Percentiles rank a stretch among this genome's conserved stretches.
Evolutionary conservation across 92 coral and sea anemone genomes (phyloP).

Genomic region (Umimayanthus chanpuru): DNA sequence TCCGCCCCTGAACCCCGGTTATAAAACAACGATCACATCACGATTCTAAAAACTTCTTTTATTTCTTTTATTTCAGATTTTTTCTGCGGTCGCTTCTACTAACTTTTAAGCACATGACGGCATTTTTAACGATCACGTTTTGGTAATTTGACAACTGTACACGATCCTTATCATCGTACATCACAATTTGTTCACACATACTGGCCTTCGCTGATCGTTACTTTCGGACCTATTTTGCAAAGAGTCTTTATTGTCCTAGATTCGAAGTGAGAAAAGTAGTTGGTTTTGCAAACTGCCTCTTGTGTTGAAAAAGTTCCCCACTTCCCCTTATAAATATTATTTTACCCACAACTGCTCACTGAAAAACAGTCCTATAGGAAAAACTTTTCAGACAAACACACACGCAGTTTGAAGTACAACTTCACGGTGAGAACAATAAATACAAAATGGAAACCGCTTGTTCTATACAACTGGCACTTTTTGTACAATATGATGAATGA

Average conservation of each 20-base stretch:
- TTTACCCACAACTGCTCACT: conserved; percentile 3
- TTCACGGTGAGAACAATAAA: conserved; percentile 19
- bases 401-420: not conserved
- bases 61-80: not conserved
- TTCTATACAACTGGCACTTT: conserved; percentile 14
- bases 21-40: not conserved
- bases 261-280: not conserved
- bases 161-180: conserved; percentile 3
- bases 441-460: conserved; percentile 23
- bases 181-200: conserved; percentile 5
- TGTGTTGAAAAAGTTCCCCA: conserved; percentile 40
- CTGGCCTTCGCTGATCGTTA: not conserved
- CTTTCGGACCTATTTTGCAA: not conserved
- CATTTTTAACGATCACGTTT: not conserved
- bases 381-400: conserved; percentile 2
- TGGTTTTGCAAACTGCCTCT: conserved; percentile 11
- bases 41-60: conserved; percentile 39
- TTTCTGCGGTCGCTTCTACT: conserved; percentile 19
- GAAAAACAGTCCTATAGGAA: conserved; percentile 14
- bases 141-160: conserved; percentile 17
- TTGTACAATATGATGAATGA: conserved; percentile 20
- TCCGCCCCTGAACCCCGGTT: not conserved
- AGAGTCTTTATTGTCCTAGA: not conserved
- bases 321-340: conserved; percentile 42
- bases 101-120: not conserved